A percentile compares a stretch with the other conserved stretches of the same genome.
phyloP scores from a whole-genome alignment of 2,113 vertebrate species.

The Siphamia tubifer region DNA sequence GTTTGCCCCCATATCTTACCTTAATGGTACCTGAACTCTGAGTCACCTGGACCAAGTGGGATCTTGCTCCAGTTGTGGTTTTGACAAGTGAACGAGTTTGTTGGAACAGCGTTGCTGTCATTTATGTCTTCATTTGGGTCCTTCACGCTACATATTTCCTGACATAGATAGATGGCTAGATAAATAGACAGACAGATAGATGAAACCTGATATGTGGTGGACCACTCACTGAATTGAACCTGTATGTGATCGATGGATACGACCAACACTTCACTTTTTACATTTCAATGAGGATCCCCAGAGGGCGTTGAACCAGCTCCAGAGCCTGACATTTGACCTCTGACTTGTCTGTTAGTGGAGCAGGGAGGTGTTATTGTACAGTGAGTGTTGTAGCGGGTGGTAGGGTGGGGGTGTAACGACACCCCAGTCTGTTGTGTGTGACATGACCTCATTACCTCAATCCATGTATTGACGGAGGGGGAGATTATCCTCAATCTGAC shows the following conservation, averaged over 20 bases:
- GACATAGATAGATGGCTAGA: too few species aligned
- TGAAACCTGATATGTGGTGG: too few species aligned
- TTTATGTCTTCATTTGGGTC: too few species aligned
- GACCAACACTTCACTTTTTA: neutral
- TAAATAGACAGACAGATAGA: too few species aligned
- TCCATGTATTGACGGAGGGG: slow-evolving; percentile 32
- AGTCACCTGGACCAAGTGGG: too few species aligned
- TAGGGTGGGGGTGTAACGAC: slow-evolving; percentile 29
- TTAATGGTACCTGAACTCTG: too few species aligned
- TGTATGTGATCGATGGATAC: neutral
- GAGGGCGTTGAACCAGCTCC: slow-evolving; percentile 27
- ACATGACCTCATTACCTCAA: slow-evolving; percentile 69
- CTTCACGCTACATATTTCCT: too few species aligned
- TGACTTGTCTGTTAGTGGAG: neutral
- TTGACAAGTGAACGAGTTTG: too few species aligned
- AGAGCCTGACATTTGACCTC: slow-evolving; percentile 31
- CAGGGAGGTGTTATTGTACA: neutral
- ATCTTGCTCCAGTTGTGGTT: too few species aligned
- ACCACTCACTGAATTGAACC: neutral
- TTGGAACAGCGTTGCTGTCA: too few species aligned
- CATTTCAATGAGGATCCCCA: slow-evolving; percentile 1
- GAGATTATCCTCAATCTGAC: slow-evolving; percentile 15
- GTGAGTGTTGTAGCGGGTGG: neutral
- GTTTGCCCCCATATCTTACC: too few species aligned
- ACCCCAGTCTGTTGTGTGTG: slow-evolving; percentile 45